Evolutionary conservation across 2,797 vertebrate genomes (phyloP), one percentile per base, ranked within the genome.

Genomic region (Karalla daura): DNA sequence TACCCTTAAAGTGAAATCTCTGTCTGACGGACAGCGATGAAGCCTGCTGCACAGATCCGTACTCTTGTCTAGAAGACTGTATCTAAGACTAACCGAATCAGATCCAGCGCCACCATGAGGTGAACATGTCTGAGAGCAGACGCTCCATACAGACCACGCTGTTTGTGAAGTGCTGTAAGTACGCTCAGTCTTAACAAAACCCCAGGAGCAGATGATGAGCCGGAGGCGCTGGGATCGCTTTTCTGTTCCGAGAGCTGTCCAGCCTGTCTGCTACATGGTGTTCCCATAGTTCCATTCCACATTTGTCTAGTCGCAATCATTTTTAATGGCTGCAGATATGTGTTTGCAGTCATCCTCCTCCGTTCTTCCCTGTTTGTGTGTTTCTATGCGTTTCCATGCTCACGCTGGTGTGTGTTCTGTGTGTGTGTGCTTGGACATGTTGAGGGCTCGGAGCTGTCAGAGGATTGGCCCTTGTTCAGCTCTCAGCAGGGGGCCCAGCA

Each of bases 391-490:
- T 58, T 52, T 51, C 18, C 41, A 13, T 36, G 45, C 5, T 44
- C 18, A 18, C 14, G 21, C 24, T 45, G 35, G 13, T n/a, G 9
- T 53, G 18, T 66, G 25, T 36, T 53, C n/a, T 66, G 25, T 36
- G 4, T 37, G 15, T 41, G 23, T 20, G 21, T 50, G 53, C 65
- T 63, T 7, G 0, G 23, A 54, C 54, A 17, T 70, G 70, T 66
- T 14, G 17, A 79, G 67, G 76, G 45, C 54, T 80, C 60, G 14
- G 15, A 25, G 43, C 73, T 61, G 74, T 63, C 55, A 55, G 51
- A 62, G 40, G 36, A 44, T 68, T 74, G 81, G 71, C 60, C 61
- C 74, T 74, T 56, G 33, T 65, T 85, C 76, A 70, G 70, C 46
- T 30, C 81, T 69, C 67, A 55, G 52, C 46, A 0, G 70, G 86